Percentiles rank a stretch among this genome's conserved stretches.
Conservation (phyloP, 2,888 invertebrate species). For the Chrysodeixis includens region DNA sequence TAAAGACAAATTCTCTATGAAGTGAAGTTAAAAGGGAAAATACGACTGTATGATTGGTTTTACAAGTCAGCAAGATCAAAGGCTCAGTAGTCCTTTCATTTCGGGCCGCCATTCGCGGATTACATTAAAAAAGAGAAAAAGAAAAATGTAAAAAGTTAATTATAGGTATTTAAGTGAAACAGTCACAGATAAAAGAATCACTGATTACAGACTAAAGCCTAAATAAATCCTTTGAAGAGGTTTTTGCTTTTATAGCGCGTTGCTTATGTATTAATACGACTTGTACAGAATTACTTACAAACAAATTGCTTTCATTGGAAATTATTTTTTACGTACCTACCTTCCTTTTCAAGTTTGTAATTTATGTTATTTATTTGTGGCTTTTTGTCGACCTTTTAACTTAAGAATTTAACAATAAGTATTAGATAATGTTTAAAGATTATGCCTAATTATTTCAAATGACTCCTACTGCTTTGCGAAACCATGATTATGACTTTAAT, state of each 20-base stretch:
- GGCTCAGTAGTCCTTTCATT: constrained; percentile 71
- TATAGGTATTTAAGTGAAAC: constrained; percentile 65
- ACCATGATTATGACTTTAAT: constrained; percentile 23
- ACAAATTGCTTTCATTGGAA: constrained; percentile 51
- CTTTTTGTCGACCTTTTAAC: background rate
- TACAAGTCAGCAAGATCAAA: constrained; percentile 74
- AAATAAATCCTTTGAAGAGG: constrained; percentile 59
- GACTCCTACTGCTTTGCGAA: background rate
- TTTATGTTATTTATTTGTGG: constrained; percentile 10
- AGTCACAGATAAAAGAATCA: constrained; percentile 62
- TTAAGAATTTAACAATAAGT: background rate
- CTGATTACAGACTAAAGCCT: constrained; percentile 54
- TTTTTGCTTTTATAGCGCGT: constrained; percentile 49
- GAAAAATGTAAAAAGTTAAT: constrained; percentile 68
- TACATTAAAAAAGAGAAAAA: constrained; percentile 69
- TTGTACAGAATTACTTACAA: constrained; percentile 54
- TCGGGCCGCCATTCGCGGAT: constrained; percentile 67
- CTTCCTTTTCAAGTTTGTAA: constrained; percentile 12
- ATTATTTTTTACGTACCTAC: constrained; percentile 27
- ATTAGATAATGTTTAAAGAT: too few species aligned
- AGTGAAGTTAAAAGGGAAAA: constrained; percentile 70
- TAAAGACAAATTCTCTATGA: constrained; percentile 59
- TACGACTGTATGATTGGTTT: constrained; percentile 73
- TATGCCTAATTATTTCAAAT: background rate
- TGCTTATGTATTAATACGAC: constrained; percentile 45